phyloP scores from a whole-genome alignment of 2,888 invertebrate genomes.

The Drosophila maculinotata region DNA sequence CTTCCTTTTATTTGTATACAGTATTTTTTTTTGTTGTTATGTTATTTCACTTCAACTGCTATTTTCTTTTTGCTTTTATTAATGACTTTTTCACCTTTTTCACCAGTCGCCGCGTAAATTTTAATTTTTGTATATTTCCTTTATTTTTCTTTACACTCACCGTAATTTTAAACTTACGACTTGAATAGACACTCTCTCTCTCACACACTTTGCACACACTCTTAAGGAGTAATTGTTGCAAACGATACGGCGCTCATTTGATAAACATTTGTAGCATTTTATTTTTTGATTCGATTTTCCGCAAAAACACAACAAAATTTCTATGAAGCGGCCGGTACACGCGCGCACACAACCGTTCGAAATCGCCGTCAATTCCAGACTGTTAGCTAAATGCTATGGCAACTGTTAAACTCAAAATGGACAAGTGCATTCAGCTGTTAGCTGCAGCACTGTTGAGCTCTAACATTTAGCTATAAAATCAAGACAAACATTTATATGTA shows the following conservation, averaged over 20 bases:
- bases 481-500: neutral
- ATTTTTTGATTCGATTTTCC: slow-evolving; percentile 72
- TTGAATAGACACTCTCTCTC: slow-evolving; percentile 41
- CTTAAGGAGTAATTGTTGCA: slow-evolving; percentile 70
- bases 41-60: slow-evolving; percentile 53
- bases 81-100: slow-evolving; percentile 77
- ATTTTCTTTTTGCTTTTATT: slow-evolving; percentile 63
- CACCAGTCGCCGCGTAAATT: slow-evolving; percentile 62
- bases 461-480: slow-evolving; percentile 7
- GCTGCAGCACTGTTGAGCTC: neutral
- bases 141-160: slow-evolving; percentile 58
- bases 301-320: slow-evolving; percentile 70
- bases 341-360: slow-evolving; percentile 53
- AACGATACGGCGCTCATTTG: slow-evolving; percentile 64
- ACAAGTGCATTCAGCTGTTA: slow-evolving; percentile 20
- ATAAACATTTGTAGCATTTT: slow-evolving; percentile 59
- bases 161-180: slow-evolving; percentile 65
- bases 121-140: slow-evolving; percentile 20
- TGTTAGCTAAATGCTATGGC: slow-evolving; percentile 38
- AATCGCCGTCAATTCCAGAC: slow-evolving; percentile 63
- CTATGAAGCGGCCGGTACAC: slow-evolving; percentile 42
- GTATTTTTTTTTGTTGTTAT: slow-evolving; percentile 45
- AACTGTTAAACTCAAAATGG: slow-evolving; percentile 58
- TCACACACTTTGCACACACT: slow-evolving; percentile 53
- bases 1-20: slow-evolving; percentile 55